A percentile compares a stretch with the other conserved stretches of the same genome.
These are phyloP conservation scores for Epizoanthus rinbou DNA, from an alignment of 92 coral and sea anemone species.

Conservation along the genomic window DNA sequence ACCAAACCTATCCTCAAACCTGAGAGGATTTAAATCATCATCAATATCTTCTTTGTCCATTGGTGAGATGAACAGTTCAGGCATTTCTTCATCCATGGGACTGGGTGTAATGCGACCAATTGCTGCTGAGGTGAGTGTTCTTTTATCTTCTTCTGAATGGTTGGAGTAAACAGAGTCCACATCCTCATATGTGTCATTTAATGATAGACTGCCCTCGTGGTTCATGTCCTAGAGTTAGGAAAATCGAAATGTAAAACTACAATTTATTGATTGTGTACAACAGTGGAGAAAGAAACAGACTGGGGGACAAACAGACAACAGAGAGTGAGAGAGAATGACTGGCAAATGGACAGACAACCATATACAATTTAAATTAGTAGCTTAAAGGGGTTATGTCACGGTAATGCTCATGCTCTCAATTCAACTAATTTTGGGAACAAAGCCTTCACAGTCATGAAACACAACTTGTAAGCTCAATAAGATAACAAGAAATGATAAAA, in stretches of 20 bases:
- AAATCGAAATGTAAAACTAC: not conserved
- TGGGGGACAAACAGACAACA: not conserved
- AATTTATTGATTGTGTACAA: not conserved
- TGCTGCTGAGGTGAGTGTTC: constrained; percentile 88
- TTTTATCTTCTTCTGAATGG: constrained; percentile 78
- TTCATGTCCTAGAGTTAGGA: constrained; percentile 56
- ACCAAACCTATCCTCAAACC: constrained; percentile 66
- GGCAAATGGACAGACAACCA: too few relatives aligned
- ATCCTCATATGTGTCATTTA: constrained; percentile 51
- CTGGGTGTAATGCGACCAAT: constrained; percentile 80
- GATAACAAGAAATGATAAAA: too few relatives aligned
- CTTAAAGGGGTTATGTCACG: too few relatives aligned
- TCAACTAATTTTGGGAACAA: too few relatives aligned
- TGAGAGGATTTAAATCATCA: constrained; percentile 63
- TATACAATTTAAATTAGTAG: too few relatives aligned
- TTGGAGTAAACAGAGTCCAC: constrained; percentile 64
- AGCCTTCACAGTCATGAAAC: too few relatives aligned
- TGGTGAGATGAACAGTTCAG: constrained; percentile 43
- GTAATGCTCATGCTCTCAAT: too few relatives aligned
- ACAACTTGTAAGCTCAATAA: too few relatives aligned
- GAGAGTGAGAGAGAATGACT: not conserved
- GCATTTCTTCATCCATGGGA: constrained; percentile 80
- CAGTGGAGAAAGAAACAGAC: too few relatives aligned
- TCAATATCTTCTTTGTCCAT: constrained; percentile 39
- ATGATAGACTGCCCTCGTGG: constrained; percentile 63